Evolutionary conservation across 1,140 invertebrate genomes (phyloP), one percentile per base, ranked within the genome.

Genomic region (Drosophila nikananu): DNA sequence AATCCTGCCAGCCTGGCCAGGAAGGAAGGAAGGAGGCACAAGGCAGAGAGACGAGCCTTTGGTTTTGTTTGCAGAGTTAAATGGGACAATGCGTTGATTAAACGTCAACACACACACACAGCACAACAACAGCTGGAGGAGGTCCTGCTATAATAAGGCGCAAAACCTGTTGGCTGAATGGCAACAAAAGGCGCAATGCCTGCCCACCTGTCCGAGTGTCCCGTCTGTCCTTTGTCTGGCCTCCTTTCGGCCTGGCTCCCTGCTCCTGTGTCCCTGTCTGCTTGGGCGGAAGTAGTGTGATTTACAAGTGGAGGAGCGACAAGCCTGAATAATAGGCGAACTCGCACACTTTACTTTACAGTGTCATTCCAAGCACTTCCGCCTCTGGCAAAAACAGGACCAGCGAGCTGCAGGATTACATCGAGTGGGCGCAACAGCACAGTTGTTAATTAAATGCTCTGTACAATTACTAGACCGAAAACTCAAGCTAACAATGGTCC

Each of bases 21-120:
- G n/a, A 48, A 57, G 41, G n/a, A 48, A 57, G 41, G 19, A 60
- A n/a, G 52, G 30, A 61, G 46, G 37, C 25, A 46, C 49, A 27
- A 25, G 23, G 12, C 55, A 32, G 42, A 57, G 60, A 39, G 73
- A 54, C 57, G 62, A 52, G 60, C 80, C 66, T 82, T 68, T 52
- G 67, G 67, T 48, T 64, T 42, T 82, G 81, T 81, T 87, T 87
- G 81, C 83, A 78, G 71, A 84, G 86, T 79, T 84, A 87, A 90
- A 81, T 75, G 73, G 81, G 62, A 87, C 80, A 87, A 80, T 89
- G 83, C 84, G 84, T 87, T 87, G 81, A 87, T 87, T 87, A 90
- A 87, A 90, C 86, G 74, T 84, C 78, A 68, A 75, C 80, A 79
- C 79, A 77, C 62, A 55, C 32, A 65, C 48, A 55, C 27, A 51